Percentiles rank a stretch among this genome's conserved stretches.
phyloP scores from a whole-genome alignment of 2,888 invertebrate genomes.

The Teleogryllus oceanicus region DNA sequence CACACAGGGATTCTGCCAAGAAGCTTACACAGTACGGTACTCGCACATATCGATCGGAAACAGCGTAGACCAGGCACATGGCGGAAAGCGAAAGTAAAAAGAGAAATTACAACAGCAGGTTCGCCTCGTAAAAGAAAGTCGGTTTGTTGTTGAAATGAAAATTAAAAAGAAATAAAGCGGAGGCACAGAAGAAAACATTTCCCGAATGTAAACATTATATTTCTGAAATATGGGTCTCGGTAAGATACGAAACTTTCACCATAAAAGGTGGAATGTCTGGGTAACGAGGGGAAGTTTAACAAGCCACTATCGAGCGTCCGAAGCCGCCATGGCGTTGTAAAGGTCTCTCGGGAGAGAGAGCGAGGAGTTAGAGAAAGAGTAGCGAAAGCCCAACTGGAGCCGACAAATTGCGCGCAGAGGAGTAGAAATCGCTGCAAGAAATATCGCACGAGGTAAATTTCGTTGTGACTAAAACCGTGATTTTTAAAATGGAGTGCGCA shows the following conservation, averaged over 20 bases:
- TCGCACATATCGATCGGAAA: no score
- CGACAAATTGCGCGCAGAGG: no score
- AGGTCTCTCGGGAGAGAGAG: no score
- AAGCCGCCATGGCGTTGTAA: neutral
- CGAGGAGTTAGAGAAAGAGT: no score
- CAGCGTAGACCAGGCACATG: no score
- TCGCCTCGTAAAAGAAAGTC: neutral
- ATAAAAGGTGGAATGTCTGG: neutral
- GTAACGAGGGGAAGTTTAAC: constrained; percentile 18
- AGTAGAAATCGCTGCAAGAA: no score
- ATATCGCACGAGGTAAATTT: no score
- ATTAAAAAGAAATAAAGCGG: neutral
- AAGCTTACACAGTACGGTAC: no score
- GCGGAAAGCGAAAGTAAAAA: neutral
- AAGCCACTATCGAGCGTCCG: neutral
- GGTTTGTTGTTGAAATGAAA: constrained; percentile 9
- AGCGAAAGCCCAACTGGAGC: no score
- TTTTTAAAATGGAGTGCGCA: no score
- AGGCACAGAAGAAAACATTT: neutral
- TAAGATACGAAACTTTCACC: neutral
- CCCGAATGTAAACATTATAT: neutral
- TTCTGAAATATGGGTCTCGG: neutral
- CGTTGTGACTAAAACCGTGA: no score
- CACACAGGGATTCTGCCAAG: no score
- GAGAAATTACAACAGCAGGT: neutral